A percentile compares a stretch with the other conserved stretches of the same genome.
Conservation (phyloP, 2,797 vertebrate species). For the Crossoptilon crossoptilon region DNA sequence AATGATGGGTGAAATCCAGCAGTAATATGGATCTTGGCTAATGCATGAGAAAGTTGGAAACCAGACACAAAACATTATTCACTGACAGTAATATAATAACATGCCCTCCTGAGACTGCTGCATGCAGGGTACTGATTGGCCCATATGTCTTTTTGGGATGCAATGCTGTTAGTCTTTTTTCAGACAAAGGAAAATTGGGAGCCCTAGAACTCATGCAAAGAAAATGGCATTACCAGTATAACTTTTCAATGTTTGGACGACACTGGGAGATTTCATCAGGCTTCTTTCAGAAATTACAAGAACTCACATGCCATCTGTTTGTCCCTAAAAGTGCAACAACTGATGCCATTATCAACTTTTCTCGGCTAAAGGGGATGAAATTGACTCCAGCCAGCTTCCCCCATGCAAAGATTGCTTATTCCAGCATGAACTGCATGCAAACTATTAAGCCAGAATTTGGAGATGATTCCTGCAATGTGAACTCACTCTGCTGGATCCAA, state of each 20-base stretch:
- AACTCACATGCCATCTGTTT: constrained; percentile 73
- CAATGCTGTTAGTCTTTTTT: constrained; percentile 12
- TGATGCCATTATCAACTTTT: constrained; percentile 64
- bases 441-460: constrained; percentile 62
- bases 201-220: constrained; percentile 61
- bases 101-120: neutral
- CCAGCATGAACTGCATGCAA: constrained; percentile 66
- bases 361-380: constrained; percentile 68
- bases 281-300: constrained; percentile 68
- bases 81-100: constrained; percentile 36
- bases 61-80: constrained; percentile 40
- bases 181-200: constrained; percentile 58
- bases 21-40: constrained; percentile 26
- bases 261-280: constrained; percentile 65
- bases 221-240: constrained; percentile 66
- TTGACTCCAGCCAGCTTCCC: constrained; percentile 62
- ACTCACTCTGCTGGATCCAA: constrained; percentile 56
- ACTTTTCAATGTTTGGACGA: constrained; percentile 49
- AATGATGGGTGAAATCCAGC: constrained; percentile 20
- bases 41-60: constrained; percentile 36
- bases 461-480: constrained; percentile 62
- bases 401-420: constrained; percentile 70
- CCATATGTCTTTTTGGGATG: constrained; percentile 38
- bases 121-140: constrained; percentile 15
- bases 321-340: constrained; percentile 72